A percentile compares a stretch with the other conserved stretches of the same genome.
Evolutionary conservation across 1,140 invertebrate species (phyloP).

Genomic region (Protaetia brevitarsis): DNA sequence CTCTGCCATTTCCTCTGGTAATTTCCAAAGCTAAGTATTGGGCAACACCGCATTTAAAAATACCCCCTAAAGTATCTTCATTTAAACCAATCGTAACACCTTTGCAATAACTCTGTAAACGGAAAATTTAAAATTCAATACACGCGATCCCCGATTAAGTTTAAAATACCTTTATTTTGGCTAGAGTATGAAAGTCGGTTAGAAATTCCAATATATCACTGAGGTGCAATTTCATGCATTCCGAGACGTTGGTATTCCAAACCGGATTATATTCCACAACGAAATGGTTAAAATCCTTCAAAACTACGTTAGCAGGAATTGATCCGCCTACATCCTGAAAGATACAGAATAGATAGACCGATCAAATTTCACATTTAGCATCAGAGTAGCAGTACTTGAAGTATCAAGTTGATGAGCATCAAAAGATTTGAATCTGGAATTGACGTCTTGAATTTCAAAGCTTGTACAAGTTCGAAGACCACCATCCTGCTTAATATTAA

Average conservation of each 20-base stretch:
- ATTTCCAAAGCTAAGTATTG: conserved; percentile 95
- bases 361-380: conserved; percentile 11
- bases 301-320: conserved; percentile 45
- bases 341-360: background rate
- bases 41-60: conserved; percentile 91
- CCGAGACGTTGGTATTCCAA: conserved; percentile 82
- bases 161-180: conserved; percentile 85
- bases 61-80: conserved; percentile 92
- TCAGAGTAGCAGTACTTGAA: conserved; percentile 66
- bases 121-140: background rate
- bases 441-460: conserved; percentile 90
- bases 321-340: conserved; percentile 67
- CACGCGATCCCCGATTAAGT: background rate
- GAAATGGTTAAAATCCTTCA: conserved; percentile 39
- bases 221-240: conserved; percentile 89
- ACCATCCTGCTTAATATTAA: conserved; percentile 84
- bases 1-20: conserved; percentile 78
- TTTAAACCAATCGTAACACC: conserved; percentile 76
- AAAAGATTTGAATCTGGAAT: conserved; percentile 94
- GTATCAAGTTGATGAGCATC: conserved; percentile 81
- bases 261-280: conserved; percentile 53
- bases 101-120: conserved; percentile 75
- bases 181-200: conserved; percentile 93
- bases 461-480: conserved; percentile 91
- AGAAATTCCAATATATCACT: conserved; percentile 95